These are phyloP conservation scores for Hassar affinis DNA, from an alignment of 2,113 vertebrate genomes.

Conservation along the genomic window DNA sequence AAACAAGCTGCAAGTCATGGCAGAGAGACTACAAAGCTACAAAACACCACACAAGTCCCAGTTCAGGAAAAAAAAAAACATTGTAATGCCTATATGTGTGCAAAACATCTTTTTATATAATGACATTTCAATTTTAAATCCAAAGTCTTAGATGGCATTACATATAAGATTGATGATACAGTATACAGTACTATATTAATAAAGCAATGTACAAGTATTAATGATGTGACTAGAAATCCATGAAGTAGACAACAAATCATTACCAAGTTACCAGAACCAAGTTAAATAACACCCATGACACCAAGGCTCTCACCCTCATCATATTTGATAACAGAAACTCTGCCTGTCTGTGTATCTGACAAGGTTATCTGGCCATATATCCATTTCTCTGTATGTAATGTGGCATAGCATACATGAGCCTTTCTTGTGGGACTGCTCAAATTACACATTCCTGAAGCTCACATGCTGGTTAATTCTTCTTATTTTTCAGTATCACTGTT, in stretches of 20 bases:
- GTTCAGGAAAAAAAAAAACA: not conserved
- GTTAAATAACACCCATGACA: no score
- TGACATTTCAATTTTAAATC: not conserved
- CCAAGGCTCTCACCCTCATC: not conserved
- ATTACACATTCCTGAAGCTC: not conserved
- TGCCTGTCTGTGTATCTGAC: not conserved
- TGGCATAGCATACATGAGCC: not conserved
- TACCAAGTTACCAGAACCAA: no score
- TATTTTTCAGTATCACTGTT: not conserved
- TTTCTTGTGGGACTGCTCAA: not conserved
- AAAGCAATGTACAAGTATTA: not conserved
- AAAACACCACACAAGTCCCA: not conserved
- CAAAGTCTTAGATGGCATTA: not conserved
- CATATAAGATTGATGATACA: not conserved
- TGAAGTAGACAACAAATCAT: not conserved
- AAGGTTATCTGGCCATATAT: constrained; percentile 15
- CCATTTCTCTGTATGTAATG: constrained; percentile 1
- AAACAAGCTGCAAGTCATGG: constrained; percentile 36
- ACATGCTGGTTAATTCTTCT: not conserved
- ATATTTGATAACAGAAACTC: not conserved
- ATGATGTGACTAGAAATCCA: not conserved
- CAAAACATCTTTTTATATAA: not conserved
- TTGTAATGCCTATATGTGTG: not conserved
- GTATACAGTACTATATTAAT: not conserved
- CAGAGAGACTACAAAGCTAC: not conserved